A percentile compares a stretch with the other conserved stretches of the same genome.
These are phyloP conservation scores for Onthophagus taurus DNA, from an alignment of 1,140 invertebrate species.

Conservation along the genomic window DNA sequence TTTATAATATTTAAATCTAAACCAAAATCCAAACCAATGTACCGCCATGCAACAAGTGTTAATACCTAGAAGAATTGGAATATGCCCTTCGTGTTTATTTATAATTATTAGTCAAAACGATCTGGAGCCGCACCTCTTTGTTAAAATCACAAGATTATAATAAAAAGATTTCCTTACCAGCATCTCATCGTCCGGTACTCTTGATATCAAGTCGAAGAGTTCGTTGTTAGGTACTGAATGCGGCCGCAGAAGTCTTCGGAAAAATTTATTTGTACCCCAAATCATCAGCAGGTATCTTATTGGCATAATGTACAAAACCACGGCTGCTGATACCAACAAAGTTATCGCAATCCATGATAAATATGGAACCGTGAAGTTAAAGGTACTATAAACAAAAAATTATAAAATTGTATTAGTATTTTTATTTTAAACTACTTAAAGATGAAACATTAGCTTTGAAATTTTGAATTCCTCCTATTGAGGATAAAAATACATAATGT, in stretches of 20 bases:
- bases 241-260: conserved; percentile 84
- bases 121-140: no score
- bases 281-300: conserved; percentile 82
- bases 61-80: no score
- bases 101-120: no score
- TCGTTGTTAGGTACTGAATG: conserved; percentile 97
- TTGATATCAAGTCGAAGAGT: conserved; percentile 86
- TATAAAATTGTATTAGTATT: no score
- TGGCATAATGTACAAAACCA: conserved; percentile 86
- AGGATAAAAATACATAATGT: no score
- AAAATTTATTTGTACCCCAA: conserved; percentile 92
- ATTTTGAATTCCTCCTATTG: background rate
- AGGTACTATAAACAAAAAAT: conserved; percentile 62
- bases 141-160: background rate
- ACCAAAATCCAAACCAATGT: no score
- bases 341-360: conserved; percentile 86
- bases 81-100: no score
- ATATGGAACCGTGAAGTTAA: conserved; percentile 96
- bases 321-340: conserved; percentile 53
- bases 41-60: no score
- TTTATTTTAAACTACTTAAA: no score
- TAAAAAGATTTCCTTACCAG: conserved; percentile 53
- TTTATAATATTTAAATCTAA: no score
- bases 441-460: no score
- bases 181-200: conserved; percentile 92